These are phyloP conservation scores for Rhyzopertha dominica DNA, from an alignment of 1,140 invertebrate genomes.

Conservation along the genomic window DNA sequence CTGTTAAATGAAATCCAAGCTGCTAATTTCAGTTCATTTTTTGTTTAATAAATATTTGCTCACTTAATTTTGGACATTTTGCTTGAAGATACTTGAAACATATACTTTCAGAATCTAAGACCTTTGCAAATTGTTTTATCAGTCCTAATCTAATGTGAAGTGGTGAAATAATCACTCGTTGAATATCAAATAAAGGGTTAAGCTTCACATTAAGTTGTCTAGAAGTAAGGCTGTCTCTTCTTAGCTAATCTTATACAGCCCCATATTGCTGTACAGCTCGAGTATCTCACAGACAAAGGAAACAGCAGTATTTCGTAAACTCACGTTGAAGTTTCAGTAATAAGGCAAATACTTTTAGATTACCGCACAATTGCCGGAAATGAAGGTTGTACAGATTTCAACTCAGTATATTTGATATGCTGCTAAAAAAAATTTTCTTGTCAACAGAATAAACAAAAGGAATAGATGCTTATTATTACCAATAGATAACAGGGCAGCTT, in stretches of 20 bases:
- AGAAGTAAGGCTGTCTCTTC: slow-evolving; percentile 16
- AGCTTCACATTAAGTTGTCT: slow-evolving; percentile 32
- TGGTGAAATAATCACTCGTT: slow-evolving; percentile 4
- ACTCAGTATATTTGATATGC: slow-evolving; percentile 20
- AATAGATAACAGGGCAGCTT: slow-evolving; percentile 43
- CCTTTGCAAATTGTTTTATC: slow-evolving; percentile 44
- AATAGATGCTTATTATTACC: slow-evolving; percentile 38
- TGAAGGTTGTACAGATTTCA: slow-evolving; percentile 22
- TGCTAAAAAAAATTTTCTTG: slow-evolving; percentile 39
- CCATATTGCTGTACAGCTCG: slow-evolving; percentile 27
- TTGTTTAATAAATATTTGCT: too few species aligned
- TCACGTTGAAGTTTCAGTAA: slow-evolving; percentile 33
- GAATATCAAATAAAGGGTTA: slow-evolving; percentile 5
- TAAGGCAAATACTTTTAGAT: too few species aligned
- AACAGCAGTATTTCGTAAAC: slow-evolving; percentile 42
- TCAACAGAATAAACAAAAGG: slow-evolving; percentile 34
- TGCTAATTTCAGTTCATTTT: too few species aligned
- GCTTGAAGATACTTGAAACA: too few species aligned
- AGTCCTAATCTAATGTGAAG: slow-evolving; percentile 40
- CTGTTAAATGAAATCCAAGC: too few species aligned
- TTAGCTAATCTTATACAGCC: slow-evolving; percentile 23
- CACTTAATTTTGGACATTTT: too few species aligned
- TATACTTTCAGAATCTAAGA: too few species aligned
- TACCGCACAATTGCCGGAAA: slow-evolving; percentile 4
- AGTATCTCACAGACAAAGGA: slow-evolving; percentile 39